Conservation (phyloP, 1,140 invertebrate species). For the Triops cancriformis region DNA sequence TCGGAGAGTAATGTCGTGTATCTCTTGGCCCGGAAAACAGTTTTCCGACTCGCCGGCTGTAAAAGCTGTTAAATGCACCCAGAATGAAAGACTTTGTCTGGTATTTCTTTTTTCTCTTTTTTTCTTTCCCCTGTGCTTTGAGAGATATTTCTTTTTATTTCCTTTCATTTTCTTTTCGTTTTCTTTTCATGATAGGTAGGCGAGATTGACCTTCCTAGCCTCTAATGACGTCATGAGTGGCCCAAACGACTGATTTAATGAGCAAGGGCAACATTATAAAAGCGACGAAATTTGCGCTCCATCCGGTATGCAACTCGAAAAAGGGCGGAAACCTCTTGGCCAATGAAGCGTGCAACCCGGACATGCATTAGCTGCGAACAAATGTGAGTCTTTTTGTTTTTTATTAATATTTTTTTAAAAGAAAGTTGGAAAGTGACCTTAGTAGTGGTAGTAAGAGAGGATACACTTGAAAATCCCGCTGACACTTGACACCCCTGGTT, state of each 20-base stretch:
- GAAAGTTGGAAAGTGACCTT: no score
- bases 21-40: not conserved
- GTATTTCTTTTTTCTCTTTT: no score
- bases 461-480: not conserved
- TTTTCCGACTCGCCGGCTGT: not conserved
- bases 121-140: no score
- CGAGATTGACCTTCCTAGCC: not conserved
- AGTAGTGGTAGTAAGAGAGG: no score
- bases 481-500: not conserved
- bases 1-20: not conserved
- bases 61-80: not conserved
- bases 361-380: not conserved
- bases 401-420: not conserved
- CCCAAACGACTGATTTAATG: constrained; percentile 10
- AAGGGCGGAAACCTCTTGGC: constrained; percentile 1
- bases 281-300: not conserved
- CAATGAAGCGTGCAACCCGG: not conserved
- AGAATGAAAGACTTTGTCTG: not conserved
- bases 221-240: constrained; percentile 10
- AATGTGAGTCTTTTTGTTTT: not conserved
- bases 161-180: not conserved
- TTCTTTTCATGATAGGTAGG: not conserved
- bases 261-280: not conserved
- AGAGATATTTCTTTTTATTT: no score
- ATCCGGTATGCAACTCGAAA: constrained; percentile 6